Conservation (phyloP, 2,888 invertebrate species). For the Capitulum mitella region DNA sequence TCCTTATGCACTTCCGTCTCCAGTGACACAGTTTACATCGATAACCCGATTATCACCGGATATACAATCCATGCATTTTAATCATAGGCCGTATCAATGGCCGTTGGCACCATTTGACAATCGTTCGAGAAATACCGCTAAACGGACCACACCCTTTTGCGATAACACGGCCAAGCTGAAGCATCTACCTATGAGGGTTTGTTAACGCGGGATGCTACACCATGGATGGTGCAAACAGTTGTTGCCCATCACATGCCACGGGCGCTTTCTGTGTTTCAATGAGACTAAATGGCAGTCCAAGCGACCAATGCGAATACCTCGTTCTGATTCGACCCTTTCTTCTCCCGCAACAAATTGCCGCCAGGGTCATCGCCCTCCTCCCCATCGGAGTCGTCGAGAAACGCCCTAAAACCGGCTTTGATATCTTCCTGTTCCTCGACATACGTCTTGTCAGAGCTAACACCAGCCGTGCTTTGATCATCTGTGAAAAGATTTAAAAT, state of each 20-base stretch:
- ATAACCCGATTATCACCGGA: no score
- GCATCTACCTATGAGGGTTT: no score
- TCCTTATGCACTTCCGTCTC: no score
- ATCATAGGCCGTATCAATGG: no score
- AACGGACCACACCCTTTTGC: no score
- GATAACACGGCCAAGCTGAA: no score
- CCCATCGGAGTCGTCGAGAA: slow-evolving; percentile 46
- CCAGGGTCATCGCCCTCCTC: slow-evolving; percentile 50
- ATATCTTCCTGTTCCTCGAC: slow-evolving; percentile 60
- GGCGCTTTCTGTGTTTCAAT: no score
- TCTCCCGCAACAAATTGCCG: slow-evolving; percentile 45
- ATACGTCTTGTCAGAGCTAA: slow-evolving; percentile 46
- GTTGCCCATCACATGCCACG: no score
- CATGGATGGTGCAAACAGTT: neutral
- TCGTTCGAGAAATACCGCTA: no score
- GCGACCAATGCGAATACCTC: neutral
- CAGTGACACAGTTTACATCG: no score
- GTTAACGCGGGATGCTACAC: neutral
- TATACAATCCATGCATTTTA: no score
- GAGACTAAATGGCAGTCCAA: neutral
- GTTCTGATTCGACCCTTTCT: neutral
- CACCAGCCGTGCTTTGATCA: neutral
- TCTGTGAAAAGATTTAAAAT: neutral
- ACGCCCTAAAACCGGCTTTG: slow-evolving; percentile 56
- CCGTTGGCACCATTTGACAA: no score